Base-by-base conservation (phyloP, 1,140 invertebrate species). In the Drosophila santomea region DNA sequence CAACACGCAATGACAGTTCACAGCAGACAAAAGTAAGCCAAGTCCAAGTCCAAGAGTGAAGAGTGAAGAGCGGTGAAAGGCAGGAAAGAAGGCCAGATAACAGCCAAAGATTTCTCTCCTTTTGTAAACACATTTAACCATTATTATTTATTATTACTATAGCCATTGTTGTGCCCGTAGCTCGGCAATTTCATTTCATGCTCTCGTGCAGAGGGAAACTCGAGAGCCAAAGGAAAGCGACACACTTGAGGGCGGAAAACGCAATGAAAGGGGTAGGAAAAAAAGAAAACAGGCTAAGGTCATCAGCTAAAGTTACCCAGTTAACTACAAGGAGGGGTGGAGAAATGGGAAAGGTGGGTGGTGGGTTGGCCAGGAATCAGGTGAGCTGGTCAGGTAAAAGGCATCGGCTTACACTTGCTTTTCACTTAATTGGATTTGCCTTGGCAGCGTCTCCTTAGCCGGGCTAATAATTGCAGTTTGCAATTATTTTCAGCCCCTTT, bases 341-440 rank as follows among this genome's bases (percentile, higher is more conserved):
- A 1, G 60, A 20, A 7, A 0, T n/a, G 12, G 14, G 7, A 32
- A 32, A 4, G 4, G 28, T 7, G 7, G 6, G 6, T 28, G 44
- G 17, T 17, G 17, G 12, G 10, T 14, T 14, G 17, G 14, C 7
- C 11, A n/a, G 5, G 28, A 57, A 25, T n/a, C 36, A 39, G 50
- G 44, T 59, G 51, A 71, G 44, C 44, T 28, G 47, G 60, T 48
- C 58, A 68, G 69, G 56, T 47, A 85, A 52, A 20, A 76, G 82
- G 72, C 76, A 68, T 80, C 71, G 80, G 80, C 83, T 86, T 86
- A 89, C 84, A 89, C 80, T 84, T 77, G 85, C 85, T 88, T 88
- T 88, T 90, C 84, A 89, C 77, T 88, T 88, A 88, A 88, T 88
- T 88, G 84, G 84, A 88, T 88, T 88, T 84, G 80, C 80, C 75